Conservation (phyloP, 1,140 invertebrate genomes). For the Heterodera schachtii region DNA sequence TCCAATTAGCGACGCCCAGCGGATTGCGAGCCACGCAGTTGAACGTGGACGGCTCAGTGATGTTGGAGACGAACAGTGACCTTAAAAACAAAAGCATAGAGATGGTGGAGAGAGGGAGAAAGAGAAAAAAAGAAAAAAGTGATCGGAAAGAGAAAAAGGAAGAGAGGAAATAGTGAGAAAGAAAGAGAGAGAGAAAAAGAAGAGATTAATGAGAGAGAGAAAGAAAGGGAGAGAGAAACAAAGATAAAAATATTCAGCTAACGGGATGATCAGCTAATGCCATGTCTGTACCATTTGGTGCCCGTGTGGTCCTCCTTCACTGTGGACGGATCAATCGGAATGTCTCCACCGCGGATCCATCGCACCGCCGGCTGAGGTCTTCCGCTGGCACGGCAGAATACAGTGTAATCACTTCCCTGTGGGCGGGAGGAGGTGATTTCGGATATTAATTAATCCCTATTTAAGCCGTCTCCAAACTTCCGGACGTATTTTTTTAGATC, state of each 20-base stretch:
- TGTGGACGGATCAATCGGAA: conserved; percentile 63
- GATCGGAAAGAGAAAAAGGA: background rate
- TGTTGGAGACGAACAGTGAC: conserved; percentile 58
- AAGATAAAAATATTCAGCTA: background rate
- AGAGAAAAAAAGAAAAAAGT: background rate
- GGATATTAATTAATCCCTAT: too few species aligned
- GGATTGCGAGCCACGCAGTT: conserved; percentile 63
- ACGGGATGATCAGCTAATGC: too few species aligned
- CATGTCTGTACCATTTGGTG: conserved; percentile 14
- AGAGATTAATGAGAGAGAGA: background rate
- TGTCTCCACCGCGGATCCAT: conserved; percentile 61
- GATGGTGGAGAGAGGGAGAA: background rate
- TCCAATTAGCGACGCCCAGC: conserved; percentile 64
- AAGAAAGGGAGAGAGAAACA: background rate
- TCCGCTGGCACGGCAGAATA: conserved; percentile 63
- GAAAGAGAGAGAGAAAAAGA: background rate
- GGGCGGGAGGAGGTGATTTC: conserved; percentile 30
- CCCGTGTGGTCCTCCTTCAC: conserved; percentile 43
- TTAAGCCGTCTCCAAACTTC: too few species aligned
- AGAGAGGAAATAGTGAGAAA: background rate
- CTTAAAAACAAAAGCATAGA: conserved; percentile 26
- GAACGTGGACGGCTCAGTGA: conserved; percentile 64
- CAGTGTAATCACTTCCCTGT: conserved; percentile 60
- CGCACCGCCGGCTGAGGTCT: conserved; percentile 58
- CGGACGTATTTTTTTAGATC: too few species aligned